Conservation (phyloP, 2,888 invertebrate species). For the Caenorhabditis wallacei region DNA sequence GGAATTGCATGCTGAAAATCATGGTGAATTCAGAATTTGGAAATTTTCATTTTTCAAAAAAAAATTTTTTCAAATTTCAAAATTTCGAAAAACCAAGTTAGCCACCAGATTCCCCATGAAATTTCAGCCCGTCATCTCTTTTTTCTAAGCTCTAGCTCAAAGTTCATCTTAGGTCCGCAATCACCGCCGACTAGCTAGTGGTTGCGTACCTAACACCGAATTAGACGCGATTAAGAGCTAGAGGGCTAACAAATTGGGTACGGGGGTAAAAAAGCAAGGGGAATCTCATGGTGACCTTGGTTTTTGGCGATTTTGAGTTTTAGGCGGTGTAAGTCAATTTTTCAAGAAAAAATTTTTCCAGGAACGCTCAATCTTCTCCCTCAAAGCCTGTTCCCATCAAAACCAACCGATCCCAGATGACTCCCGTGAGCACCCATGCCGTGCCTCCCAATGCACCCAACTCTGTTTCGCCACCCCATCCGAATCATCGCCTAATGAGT, state of each 20-base stretch:
- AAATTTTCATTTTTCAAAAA: no score
- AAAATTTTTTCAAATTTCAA: no score
- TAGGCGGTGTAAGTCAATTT: neutral
- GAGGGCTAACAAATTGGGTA: neutral
- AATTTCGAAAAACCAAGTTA: no score
- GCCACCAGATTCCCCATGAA: slow-evolving; percentile 36
- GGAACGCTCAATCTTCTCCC: slow-evolving; percentile 66
- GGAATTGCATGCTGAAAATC: no score
- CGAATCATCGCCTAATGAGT: slow-evolving; percentile 37
- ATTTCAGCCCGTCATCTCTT: no score
- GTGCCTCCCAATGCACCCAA: slow-evolving; percentile 94
- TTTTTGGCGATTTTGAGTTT: neutral
- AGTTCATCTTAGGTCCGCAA: neutral
- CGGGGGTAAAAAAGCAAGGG: neutral
- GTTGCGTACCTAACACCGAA: neutral
- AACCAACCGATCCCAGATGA: slow-evolving; percentile 82
- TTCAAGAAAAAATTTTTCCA: slow-evolving; percentile 18
- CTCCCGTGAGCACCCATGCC: slow-evolving; percentile 80
- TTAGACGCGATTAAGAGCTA: neutral
- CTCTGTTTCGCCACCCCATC: slow-evolving; percentile 89
- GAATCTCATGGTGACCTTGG: slow-evolving; percentile 63
- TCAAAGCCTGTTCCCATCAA: slow-evolving; percentile 76
- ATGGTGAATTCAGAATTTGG: no score
- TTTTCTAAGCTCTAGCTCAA: no score
- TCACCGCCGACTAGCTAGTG: neutral